Conservation (phyloP, 2,797 vertebrate genomes). For the Lemur catta region DNA sequence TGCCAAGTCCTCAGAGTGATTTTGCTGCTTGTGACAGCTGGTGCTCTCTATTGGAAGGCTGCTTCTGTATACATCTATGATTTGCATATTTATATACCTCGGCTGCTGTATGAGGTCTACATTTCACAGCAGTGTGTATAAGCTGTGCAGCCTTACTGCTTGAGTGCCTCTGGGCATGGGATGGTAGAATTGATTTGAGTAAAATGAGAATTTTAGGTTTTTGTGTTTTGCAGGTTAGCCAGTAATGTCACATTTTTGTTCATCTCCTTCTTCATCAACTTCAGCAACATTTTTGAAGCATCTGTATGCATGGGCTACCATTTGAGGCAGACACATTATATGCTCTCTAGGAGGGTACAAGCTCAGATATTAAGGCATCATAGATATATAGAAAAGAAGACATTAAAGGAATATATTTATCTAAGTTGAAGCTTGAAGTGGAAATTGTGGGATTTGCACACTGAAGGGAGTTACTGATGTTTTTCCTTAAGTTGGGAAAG, state of each 20-base stretch:
- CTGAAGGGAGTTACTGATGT: not conserved
- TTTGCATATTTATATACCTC: constrained; percentile 75
- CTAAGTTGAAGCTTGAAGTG: constrained; percentile 28
- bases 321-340: constrained; percentile 9
- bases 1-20: constrained; percentile 81
- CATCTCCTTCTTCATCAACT: constrained; percentile 46
- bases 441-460: constrained; percentile 18
- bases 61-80: constrained; percentile 77
- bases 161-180: constrained; percentile 65
- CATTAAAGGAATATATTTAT: constrained; percentile 42
- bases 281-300: constrained; percentile 35
- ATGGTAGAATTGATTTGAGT: constrained; percentile 59
- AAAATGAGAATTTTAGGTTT: constrained; percentile 63
- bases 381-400: constrained; percentile 28
- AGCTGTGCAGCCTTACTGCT: constrained; percentile 70
- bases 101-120: constrained; percentile 68
- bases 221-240: constrained; percentile 37
- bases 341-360: constrained; percentile 3
- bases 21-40: constrained; percentile 83
- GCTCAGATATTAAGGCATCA: constrained; percentile 41
- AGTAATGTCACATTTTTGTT: constrained; percentile 53
- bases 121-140: constrained; percentile 74
- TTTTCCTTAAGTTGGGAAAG: not conserved
- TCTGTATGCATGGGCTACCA: constrained; percentile 45
- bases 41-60: constrained; percentile 74